Base-by-base conservation (phyloP, 2,797 vertebrate genomes). In the Eupleurogrammus muticus region DNA sequence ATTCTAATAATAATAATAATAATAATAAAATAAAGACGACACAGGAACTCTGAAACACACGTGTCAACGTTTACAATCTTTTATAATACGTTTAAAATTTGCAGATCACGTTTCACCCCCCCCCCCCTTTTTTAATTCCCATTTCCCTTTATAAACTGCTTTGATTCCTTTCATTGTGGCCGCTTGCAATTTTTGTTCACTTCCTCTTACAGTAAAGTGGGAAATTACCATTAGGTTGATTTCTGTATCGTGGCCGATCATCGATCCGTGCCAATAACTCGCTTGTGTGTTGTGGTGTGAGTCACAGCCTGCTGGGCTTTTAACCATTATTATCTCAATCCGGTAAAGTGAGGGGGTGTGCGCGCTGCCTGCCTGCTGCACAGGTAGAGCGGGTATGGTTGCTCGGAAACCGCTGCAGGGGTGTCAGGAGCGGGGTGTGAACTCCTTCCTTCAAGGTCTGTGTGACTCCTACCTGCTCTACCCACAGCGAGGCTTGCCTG, bases 341-440 rank as follows among this genome's bases (percentile, higher is more conserved):
- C 85, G 84, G 90, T 90, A 87, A 87, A 77, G 90, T 84, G 88
- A 92, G 89, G 92, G 84, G 90, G 92, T 91, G 92, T 90, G 92
- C 83, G 79, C 75, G 80, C 71, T 80, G 79, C 71, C 77, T 83
- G 90, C 95, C 94, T 93, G 96, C 93, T 66, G 87, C 95, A 94
- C 96, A 95, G 96, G 96, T 96, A 96, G 94, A 95, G 94, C 96
- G 90, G 91, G 96, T 96, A 95, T 93, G 90, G 96, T 95, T 96
- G 93, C 96, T 90, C 86, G 90, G 95, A 94, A 94, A 95, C 94
- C 92, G 94, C 94, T 94, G 93, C 85, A 92, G 90, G 94, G 94
- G 88, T 94, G 94, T 92, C 94, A 87, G 84, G 92, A 93, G 92
- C 90, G 94, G 94, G 92, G 93, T 92, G 92, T 92, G 90, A 93